Evolutionary conservation across 2,797 vertebrate species (phyloP).

Genomic region (Scolopax bukidnonensis): DNA sequence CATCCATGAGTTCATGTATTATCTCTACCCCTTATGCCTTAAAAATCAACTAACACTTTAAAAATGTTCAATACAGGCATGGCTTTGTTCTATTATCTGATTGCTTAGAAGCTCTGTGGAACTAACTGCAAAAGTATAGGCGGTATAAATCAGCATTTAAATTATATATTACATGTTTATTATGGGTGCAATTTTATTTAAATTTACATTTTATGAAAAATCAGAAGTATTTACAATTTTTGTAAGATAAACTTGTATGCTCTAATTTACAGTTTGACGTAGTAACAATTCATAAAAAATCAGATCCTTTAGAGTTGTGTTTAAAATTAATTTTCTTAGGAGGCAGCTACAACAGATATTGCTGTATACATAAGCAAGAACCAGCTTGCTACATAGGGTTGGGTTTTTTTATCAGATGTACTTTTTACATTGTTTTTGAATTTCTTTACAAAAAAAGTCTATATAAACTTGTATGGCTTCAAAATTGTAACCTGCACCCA

Average conservation of each 20-base stretch:
- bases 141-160: slow-evolving; percentile 61
- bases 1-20: background rate
- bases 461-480: slow-evolving; percentile 81
- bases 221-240: slow-evolving; percentile 90
- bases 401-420: slow-evolving; percentile 51
- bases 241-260: slow-evolving; percentile 78
- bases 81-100: background rate
- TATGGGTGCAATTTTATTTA: slow-evolving; percentile 84
- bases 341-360: slow-evolving; percentile 81
- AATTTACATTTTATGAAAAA: slow-evolving; percentile 91
- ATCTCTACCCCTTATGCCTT: background rate
- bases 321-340: slow-evolving; percentile 79
- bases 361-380: slow-evolving; percentile 88
- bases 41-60: background rate
- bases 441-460: slow-evolving; percentile 71
- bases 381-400: slow-evolving; percentile 89
- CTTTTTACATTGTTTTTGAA: slow-evolving; percentile 68
- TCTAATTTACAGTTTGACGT: slow-evolving; percentile 82
- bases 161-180: slow-evolving; percentile 88
- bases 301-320: slow-evolving; percentile 79
- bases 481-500: slow-evolving; percentile 79
- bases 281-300: slow-evolving; percentile 81
- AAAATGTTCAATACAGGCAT: background rate
- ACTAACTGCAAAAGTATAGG: slow-evolving; percentile 28
- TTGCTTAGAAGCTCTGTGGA: background rate